Conservation (phyloP, 2,888 invertebrate species). For the Eustalomyia histrio region DNA sequence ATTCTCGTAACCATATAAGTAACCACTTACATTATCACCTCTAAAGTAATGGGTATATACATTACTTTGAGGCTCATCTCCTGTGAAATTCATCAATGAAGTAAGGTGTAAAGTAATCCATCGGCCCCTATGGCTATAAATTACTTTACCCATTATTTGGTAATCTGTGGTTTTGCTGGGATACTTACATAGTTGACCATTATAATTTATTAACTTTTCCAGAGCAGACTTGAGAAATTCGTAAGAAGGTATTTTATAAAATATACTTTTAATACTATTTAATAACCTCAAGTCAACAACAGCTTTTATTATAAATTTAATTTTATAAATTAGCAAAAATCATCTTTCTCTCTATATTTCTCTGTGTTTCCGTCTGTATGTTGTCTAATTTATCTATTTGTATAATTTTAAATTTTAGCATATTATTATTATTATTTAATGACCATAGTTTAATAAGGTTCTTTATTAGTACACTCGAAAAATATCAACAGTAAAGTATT, state of each 20-base stretch:
- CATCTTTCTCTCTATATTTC: not conserved
- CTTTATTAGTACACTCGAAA: slow-evolving; percentile 16
- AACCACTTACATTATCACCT: too few species aligned
- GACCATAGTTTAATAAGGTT: slow-evolving; percentile 27
- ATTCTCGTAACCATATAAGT: too few species aligned
- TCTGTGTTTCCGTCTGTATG: not conserved
- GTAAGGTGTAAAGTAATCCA: too few species aligned
- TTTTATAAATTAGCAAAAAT: not conserved
- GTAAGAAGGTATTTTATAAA: not conserved
- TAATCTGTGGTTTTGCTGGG: too few species aligned
- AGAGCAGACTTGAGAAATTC: not conserved
- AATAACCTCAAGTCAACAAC: slow-evolving; percentile 14
- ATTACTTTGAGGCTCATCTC: too few species aligned
- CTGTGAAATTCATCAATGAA: too few species aligned
- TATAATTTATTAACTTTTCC: not conserved
- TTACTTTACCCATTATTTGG: too few species aligned
- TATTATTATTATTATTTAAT: slow-evolving; percentile 37
- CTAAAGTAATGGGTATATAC: too few species aligned
- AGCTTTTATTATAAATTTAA: slow-evolving; percentile 32
- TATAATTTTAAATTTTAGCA: slow-evolving; percentile 26
- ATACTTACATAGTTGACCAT: slow-evolving; percentile 17
- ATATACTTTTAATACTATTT: slow-evolving; percentile 36
- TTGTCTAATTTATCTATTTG: not conserved
- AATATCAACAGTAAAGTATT: too few species aligned
- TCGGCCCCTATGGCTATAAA: too few species aligned